Percentiles rank a stretch among this genome's conserved stretches.
Evolutionary conservation across 2,113 vertebrate genomes (phyloP).

Genomic region (Chamaetylas fuelleborni): DNA sequence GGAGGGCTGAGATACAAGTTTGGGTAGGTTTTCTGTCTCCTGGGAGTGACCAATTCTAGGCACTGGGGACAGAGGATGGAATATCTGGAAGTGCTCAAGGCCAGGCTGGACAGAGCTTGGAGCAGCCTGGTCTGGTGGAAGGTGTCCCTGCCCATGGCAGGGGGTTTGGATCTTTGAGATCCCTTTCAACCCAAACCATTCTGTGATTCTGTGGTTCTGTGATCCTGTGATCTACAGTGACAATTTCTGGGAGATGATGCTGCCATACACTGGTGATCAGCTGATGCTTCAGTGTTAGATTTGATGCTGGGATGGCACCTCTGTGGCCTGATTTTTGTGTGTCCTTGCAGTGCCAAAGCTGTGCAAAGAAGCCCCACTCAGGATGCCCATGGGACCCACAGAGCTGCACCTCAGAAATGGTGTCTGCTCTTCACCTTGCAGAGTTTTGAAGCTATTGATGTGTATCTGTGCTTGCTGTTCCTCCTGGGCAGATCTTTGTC

Average conservation of each 20-base stretch:
- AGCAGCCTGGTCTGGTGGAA: neutral
- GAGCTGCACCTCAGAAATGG: neutral
- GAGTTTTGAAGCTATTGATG: neutral
- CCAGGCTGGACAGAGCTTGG: neutral
- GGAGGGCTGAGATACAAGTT: neutral
- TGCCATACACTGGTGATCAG: neutral
- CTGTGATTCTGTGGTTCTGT: neutral
- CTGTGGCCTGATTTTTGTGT: neutral
- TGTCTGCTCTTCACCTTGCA: neutral
- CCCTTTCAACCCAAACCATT: neutral
- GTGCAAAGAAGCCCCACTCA: neutral
- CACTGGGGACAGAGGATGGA: neutral
- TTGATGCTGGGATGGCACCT: neutral
- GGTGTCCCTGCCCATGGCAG: neutral
- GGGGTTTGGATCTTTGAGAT: neutral
- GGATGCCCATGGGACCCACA: neutral
- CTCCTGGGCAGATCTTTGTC: neutral
- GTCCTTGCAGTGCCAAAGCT: neutral
- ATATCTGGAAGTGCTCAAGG: neutral
- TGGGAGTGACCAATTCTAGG: accelerated
- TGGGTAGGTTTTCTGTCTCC: neutral
- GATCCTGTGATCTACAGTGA: neutral
- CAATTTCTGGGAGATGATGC: neutral
- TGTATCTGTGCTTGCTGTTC: neutral
- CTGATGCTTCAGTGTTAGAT: neutral